These are phyloP conservation scores for Apis cerana DNA, from an alignment of 1,140 invertebrate genomes.

Conservation along the genomic window DNA sequence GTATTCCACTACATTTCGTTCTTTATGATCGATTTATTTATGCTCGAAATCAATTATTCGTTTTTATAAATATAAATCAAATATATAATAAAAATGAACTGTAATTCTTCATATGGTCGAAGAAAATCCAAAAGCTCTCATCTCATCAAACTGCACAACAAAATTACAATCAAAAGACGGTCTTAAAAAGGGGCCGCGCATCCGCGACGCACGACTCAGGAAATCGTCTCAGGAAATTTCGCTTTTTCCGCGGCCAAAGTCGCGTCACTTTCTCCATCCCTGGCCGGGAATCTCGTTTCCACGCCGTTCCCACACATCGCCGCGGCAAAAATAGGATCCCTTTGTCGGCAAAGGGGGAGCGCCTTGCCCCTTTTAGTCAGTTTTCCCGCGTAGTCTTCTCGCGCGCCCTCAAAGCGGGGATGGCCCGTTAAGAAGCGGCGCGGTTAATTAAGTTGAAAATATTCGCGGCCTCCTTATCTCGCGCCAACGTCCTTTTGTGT, in stretches of 20 bases:
- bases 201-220: accelerated
- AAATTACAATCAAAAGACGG: too few species aligned
- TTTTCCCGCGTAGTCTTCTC: neutral
- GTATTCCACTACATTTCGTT: too few species aligned
- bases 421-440: conserved; percentile 29
- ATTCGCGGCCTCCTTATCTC: conserved; percentile 62
- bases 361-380: neutral
- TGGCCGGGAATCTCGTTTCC: neutral
- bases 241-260: neutral
- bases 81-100: too few species aligned
- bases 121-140: too few species aligned
- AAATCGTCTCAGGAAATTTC: neutral
- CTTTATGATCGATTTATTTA: too few species aligned
- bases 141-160: too few species aligned
- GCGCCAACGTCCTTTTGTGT: conserved; percentile 66
- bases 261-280: neutral
- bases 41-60: too few species aligned
- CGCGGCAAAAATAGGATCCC: conserved; percentile 3
- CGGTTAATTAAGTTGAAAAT: conserved; percentile 77
- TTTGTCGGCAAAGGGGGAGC: neutral
- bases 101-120: too few species aligned
- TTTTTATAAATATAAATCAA: too few species aligned
- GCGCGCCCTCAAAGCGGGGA: neutral
- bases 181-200: too few species aligned
- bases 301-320: neutral